Evolutionary conservation across 2,888 invertebrate genomes (phyloP).

Genomic region (Gortyna flavago): DNA sequence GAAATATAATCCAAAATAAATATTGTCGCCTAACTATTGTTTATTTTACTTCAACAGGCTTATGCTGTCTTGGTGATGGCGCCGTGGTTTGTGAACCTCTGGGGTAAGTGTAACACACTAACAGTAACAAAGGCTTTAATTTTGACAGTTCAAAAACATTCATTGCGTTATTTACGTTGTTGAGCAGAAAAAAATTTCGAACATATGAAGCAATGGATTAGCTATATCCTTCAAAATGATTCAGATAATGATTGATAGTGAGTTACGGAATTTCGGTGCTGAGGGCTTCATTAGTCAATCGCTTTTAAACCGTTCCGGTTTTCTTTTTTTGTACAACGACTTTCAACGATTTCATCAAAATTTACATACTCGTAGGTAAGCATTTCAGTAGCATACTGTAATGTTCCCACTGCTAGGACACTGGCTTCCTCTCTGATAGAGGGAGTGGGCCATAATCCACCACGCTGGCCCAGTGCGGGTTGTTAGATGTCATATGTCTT

Average conservation of each 20-base stretch:
- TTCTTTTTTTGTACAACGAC: background rate
- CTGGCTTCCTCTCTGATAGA: too few species aligned
- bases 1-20: slow-evolving; percentile 13
- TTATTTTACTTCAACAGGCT: slow-evolving; percentile 8
- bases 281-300: background rate
- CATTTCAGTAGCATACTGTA: background rate
- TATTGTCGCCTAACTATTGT: background rate
- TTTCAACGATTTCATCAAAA: background rate
- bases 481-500: too few species aligned
- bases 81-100: background rate
- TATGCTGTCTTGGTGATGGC: background rate
- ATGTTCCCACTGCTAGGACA: too few species aligned
- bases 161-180: background rate
- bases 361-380: background rate
- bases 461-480: too few species aligned
- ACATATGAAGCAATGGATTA: background rate
- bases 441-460: too few species aligned
- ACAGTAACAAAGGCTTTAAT: too few species aligned
- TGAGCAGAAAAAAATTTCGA: background rate
- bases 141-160: too few species aligned
- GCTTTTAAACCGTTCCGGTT: background rate
- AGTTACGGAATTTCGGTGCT: background rate
- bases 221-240: background rate
- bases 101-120: background rate
- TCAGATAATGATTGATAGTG: background rate